phyloP scores from a whole-genome alignment of 2,797 vertebrate species.

The Perodicticus potto region DNA sequence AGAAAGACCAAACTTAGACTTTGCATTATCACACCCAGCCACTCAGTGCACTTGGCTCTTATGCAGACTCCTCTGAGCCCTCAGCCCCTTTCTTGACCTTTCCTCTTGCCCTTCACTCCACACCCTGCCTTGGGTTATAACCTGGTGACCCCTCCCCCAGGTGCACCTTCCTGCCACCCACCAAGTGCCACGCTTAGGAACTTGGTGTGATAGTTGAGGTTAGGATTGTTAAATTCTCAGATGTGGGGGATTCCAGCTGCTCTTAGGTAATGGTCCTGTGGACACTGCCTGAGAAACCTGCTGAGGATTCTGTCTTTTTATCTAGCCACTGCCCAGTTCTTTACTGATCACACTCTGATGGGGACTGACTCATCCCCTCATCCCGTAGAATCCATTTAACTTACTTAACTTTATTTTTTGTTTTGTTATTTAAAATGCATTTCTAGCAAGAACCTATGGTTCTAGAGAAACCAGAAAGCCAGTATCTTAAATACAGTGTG shows the following conservation, averaged over 20 bases:
- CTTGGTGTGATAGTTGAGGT: too few species aligned
- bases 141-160: rapidly evolving
- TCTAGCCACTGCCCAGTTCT: background rate
- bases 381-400: background rate
- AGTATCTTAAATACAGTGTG: rapidly evolving
- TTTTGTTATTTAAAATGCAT: background rate
- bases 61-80: background rate
- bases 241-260: background rate
- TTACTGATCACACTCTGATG: background rate
- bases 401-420: background rate
- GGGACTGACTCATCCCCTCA: background rate
- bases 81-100: too few species aligned
- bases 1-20: background rate
- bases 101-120: background rate
- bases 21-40: background rate
- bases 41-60: background rate
- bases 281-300: background rate
- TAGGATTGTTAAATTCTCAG: background rate
- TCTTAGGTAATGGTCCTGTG: background rate
- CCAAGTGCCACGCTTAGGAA: background rate
- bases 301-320: background rate
- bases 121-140: rapidly evolving
- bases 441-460: background rate
- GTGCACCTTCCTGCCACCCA: rapidly evolving
- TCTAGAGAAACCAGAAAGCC: background rate